phyloP scores from a whole-genome alignment of 2,888 invertebrate genomes.

The Stratiomys singularior region DNA sequence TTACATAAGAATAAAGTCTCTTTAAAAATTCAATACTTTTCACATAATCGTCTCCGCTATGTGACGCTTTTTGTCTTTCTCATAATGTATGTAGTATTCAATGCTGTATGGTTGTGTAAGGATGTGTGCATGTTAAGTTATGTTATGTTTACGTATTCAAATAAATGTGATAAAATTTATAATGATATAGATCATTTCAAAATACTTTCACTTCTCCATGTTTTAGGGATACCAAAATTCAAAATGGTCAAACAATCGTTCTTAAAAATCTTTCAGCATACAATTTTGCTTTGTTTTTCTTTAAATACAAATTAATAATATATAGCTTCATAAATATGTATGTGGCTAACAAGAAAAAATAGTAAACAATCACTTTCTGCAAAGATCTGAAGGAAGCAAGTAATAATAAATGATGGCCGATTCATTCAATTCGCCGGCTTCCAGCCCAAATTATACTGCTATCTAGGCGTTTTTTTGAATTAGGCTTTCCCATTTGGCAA shows the following conservation, averaged over 20 bases:
- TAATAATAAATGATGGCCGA: slow-evolving; percentile 1
- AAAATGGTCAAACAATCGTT: slow-evolving; percentile 24
- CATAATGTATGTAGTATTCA: too few species aligned
- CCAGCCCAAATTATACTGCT: too few species aligned
- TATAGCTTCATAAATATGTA: slow-evolving; percentile 28
- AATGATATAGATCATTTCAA: too few species aligned
- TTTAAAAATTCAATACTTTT: slow-evolving; percentile 26
- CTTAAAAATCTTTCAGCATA: not conserved
- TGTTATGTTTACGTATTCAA: too few species aligned
- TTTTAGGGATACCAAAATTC: not conserved
- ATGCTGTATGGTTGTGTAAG: too few species aligned
- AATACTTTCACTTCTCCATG: too few species aligned
- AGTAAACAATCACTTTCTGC: slow-evolving; percentile 32
- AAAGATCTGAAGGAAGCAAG: not conserved
- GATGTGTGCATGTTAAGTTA: too few species aligned
- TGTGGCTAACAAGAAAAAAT: slow-evolving; percentile 27
- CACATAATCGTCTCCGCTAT: too few species aligned
- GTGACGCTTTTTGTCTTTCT: too few species aligned
- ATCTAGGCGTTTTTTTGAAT: slow-evolving; percentile 69
- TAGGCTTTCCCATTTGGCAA: slow-evolving; percentile 84
- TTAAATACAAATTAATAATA: slow-evolving; percentile 28
- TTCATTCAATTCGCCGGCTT: not conserved
- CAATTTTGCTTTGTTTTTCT: slow-evolving; percentile 15
- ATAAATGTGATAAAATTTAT: too few species aligned
- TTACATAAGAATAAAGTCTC: slow-evolving; percentile 23